Percentiles rank a stretch among this genome's conserved stretches.
Evolutionary conservation across 2,888 invertebrate species (phyloP).

Genomic region (Brachyopa scutellaris): DNA sequence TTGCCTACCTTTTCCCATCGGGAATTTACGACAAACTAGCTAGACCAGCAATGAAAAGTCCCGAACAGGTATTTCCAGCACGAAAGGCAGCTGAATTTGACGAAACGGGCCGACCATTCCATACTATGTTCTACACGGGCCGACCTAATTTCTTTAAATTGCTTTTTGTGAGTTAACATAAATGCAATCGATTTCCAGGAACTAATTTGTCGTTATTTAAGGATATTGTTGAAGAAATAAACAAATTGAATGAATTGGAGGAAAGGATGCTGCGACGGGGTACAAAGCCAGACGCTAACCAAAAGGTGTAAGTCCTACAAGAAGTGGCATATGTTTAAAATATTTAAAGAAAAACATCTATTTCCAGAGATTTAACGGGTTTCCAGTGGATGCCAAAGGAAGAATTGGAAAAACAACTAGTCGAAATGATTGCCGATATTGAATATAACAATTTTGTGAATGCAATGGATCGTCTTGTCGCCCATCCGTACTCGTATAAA

Average conservation of each 20-base stretch:
- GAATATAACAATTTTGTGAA: constrained; percentile 89
- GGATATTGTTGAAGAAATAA: constrained; percentile 88
- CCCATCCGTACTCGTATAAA: constrained; percentile 88
- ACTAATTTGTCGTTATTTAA: too few species aligned
- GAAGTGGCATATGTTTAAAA: too few species aligned
- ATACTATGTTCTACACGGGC: constrained; percentile 95
- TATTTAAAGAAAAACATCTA: not conserved
- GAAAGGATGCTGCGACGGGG: constrained; percentile 87
- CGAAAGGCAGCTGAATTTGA: constrained; percentile 95
- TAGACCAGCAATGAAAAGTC: constrained; percentile 94
- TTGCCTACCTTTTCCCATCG: constrained; percentile 97
- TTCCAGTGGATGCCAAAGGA: constrained; percentile 87
- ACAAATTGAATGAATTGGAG: constrained; percentile 86
- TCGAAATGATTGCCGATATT: constrained; percentile 86
- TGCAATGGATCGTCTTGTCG: constrained; percentile 87
- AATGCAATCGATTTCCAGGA: too few species aligned
- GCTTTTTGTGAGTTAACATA: constrained; percentile 86
- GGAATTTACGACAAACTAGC: constrained; percentile 93
- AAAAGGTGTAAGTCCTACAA: constrained; percentile 83
- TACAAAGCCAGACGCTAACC: constrained; percentile 84
- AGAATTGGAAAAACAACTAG: constrained; percentile 85
- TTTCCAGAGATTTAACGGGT: constrained; percentile 83
- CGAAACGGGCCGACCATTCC: constrained; percentile 93
- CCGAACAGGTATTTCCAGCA: constrained; percentile 92
- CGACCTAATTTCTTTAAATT: constrained; percentile 92